A percentile compares a stretch with the other conserved stretches of the same genome.
These are phyloP conservation scores for Pelusios castaneus DNA, from an alignment of 2,113 vertebrate species.

Conservation along the genomic window DNA sequence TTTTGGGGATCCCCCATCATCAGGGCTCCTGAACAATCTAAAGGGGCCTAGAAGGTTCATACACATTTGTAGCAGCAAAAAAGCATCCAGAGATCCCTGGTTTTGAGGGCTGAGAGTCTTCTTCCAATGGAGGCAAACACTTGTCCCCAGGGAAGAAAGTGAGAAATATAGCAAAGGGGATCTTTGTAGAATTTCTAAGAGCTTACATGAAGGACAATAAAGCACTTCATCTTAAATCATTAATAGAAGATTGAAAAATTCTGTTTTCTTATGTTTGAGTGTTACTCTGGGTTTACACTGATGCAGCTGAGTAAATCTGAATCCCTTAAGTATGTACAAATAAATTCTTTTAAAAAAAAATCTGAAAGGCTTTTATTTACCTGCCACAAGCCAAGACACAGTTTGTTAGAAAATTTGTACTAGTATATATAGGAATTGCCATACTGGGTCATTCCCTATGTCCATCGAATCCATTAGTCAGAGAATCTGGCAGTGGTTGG, in stretches of 20 bases:
- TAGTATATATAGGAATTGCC: not conserved
- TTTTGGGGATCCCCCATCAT: not conserved
- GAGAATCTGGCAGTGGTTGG: not conserved
- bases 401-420: not conserved
- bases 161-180: not conserved
- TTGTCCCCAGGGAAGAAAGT: not conserved
- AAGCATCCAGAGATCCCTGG: accelerated
- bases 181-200: not conserved
- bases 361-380: not conserved
- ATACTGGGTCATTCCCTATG: not conserved
- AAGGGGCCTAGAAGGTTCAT: not conserved
- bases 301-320: not conserved
- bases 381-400: not conserved
- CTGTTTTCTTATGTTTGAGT: not conserved
- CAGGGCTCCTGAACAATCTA: not conserved
- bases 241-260: not conserved
- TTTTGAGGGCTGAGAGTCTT: not conserved
- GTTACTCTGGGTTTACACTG: not conserved
- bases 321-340: accelerated
- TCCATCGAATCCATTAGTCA: not conserved
- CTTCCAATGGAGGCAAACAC: not conserved
- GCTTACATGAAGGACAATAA: not conserved
- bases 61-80: not conserved
- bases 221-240: not conserved
- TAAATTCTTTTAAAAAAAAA: not conserved